Conservation (phyloP, 2,797 vertebrate species). For the Hipposideros larvatus region DNA sequence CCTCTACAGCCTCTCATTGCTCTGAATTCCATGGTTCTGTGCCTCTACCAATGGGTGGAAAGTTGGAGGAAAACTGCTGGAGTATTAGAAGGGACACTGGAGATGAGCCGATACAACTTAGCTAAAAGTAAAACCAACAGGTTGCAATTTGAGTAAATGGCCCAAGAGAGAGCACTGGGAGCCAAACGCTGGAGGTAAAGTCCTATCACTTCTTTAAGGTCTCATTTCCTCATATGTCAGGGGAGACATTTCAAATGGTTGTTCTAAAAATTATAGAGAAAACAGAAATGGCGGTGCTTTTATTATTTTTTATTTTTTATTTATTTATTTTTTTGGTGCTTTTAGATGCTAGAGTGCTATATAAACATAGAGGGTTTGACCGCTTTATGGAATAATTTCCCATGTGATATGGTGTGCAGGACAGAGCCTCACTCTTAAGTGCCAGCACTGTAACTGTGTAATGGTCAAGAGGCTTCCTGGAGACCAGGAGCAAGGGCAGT, state of each 20-base stretch:
- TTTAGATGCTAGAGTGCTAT: background rate
- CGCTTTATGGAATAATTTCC: background rate
- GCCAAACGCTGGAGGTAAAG: background rate
- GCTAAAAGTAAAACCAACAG: background rate
- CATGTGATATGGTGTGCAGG: background rate
- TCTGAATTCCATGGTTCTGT: background rate
- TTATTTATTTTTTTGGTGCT: no score
- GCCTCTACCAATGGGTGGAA: background rate
- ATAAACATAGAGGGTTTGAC: background rate
- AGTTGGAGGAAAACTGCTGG: background rate
- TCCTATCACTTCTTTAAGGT: background rate
- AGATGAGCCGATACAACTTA: background rate
- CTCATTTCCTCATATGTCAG: background rate
- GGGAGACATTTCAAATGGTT: background rate
- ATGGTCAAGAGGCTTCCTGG: background rate
- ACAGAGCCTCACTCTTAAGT: background rate
- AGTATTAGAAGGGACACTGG: background rate
- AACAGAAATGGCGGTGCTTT: background rate
- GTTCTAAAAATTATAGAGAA: background rate
- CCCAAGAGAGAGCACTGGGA: background rate
- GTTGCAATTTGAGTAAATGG: background rate
- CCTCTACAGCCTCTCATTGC: background rate
- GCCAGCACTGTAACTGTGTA: background rate
- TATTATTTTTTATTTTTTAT: no score
- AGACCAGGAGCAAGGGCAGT: background rate